Evolutionary conservation across 2,113 vertebrate genomes (phyloP).

Genomic region (Phrynosoma platyrhinos): DNA sequence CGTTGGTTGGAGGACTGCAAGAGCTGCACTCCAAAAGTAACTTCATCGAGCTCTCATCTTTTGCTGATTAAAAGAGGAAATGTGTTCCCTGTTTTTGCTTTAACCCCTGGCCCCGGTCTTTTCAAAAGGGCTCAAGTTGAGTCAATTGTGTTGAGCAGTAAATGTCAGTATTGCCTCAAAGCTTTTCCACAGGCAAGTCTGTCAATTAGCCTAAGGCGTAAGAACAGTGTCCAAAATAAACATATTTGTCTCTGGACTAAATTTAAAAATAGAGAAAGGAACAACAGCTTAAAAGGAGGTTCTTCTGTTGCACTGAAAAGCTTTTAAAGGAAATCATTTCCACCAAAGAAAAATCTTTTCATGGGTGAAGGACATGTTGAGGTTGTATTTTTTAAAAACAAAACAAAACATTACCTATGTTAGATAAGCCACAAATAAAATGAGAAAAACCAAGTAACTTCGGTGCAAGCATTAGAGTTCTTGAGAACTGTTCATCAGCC

Average conservation of each 20-base stretch:
- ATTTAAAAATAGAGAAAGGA: constrained; percentile 24
- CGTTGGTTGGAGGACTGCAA: too few species aligned
- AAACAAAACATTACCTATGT: not conserved
- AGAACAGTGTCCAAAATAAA: constrained; percentile 22
- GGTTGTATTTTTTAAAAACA: not conserved
- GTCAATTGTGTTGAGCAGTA: not conserved
- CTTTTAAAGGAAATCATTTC: constrained; percentile 10
- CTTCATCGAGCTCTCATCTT: too few species aligned
- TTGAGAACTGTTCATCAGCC: too few species aligned
- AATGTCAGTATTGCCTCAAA: not conserved
- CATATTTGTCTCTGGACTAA: not conserved
- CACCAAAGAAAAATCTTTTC: not conserved
- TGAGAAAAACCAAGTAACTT: too few species aligned
- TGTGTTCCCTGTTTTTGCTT: not conserved
- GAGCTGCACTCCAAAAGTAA: too few species aligned
- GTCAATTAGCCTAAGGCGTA: not conserved
- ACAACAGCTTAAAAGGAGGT: not conserved
- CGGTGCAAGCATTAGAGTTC: too few species aligned
- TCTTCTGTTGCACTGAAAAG: not conserved
- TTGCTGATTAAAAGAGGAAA: too few species aligned
- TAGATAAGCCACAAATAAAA: not conserved
- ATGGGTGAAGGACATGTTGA: not conserved
- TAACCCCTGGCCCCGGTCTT: not conserved
- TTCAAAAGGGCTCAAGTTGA: constrained; percentile 2
- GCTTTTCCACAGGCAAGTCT: constrained; percentile 8